A percentile compares a stretch with the other conserved stretches of the same genome.
phyloP scores from a whole-genome alignment of 2,113 vertebrate genomes.

The Emydura subglobosa region DNA sequence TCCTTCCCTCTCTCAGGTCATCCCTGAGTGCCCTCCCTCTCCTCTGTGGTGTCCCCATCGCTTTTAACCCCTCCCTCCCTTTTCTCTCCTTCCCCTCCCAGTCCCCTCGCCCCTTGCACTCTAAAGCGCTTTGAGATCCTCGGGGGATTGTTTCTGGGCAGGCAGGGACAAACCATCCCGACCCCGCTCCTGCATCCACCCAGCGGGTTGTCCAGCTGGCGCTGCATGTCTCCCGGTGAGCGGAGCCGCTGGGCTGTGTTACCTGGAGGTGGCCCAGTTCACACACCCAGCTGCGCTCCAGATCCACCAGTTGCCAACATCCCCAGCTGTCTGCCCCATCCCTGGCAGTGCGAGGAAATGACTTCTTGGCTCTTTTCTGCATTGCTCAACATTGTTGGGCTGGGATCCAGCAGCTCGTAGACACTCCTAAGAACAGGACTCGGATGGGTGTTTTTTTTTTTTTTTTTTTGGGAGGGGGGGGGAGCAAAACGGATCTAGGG shows the following conservation, averaged over 20 bases:
- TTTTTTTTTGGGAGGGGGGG: no score
- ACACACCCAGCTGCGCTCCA: background rate
- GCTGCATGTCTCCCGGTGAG: background rate
- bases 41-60: background rate
- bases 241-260: conserved; percentile 41
- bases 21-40: background rate
- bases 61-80: conserved; percentile 21
- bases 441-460: background rate
- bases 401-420: background rate
- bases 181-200: background rate
- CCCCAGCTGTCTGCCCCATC: background rate
- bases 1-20: no score
- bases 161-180: background rate
- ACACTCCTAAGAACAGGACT: no score
- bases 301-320: background rate
- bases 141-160: rapidly evolving
- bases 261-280: conserved; percentile 61
- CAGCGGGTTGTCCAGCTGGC: background rate
- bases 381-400: conserved; percentile 82
- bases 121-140: background rate
- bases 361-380: conserved; percentile 71
- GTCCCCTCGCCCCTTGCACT: background rate
- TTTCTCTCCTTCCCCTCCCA: background rate
- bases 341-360: conserved; percentile 68
- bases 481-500: background rate